Conservation (phyloP, 2,113 vertebrate species). For the Poecilia latipinna region DNA sequence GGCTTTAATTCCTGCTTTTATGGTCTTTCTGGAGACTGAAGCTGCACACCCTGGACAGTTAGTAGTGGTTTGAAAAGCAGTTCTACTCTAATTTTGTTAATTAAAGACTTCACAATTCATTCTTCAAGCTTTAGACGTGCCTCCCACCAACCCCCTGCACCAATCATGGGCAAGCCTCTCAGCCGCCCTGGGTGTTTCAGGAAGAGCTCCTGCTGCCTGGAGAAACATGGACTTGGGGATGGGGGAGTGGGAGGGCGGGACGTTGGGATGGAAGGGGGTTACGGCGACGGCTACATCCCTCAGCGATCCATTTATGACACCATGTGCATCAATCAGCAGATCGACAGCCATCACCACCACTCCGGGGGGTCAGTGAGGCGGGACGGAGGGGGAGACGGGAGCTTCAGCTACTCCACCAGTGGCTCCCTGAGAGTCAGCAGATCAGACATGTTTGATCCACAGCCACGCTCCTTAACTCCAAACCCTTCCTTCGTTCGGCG, state of each 20-base stretch:
- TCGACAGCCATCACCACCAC: conserved; percentile 83
- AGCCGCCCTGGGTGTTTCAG: conserved; percentile 96
- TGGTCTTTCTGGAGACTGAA: conserved; percentile 7
- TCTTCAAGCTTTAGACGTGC: conserved; percentile 58
- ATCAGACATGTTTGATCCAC: conserved; percentile 81
- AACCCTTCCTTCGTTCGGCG: conserved; percentile 83
- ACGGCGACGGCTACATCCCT: conserved; percentile 95
- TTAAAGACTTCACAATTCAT: conserved; percentile 67
- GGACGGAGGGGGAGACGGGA: conserved; percentile 76
- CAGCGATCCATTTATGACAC: conserved; percentile 98
- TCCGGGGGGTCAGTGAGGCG: conserved; percentile 84
- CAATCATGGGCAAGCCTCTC: conserved; percentile 94
- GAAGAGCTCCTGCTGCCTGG: conserved; percentile 93
- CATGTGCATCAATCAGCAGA: conserved; percentile 97
- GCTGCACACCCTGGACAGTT: conserved; percentile 1
- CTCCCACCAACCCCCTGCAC: conserved; percentile 68
- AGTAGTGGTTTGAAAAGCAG: neutral
- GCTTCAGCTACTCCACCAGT: conserved; percentile 66
- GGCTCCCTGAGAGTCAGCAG: conserved; percentile 76
- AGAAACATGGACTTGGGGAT: conserved; percentile 89
- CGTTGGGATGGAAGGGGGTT: conserved; percentile 85
- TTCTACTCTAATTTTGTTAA: conserved; percentile 35
- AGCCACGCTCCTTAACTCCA: conserved; percentile 84
- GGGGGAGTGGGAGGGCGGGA: conserved; percentile 85
- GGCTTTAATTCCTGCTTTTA: conserved; percentile 11